phyloP scores from a whole-genome alignment of 2,797 vertebrate species.

The Mormyrus proboscirostris region DNA sequence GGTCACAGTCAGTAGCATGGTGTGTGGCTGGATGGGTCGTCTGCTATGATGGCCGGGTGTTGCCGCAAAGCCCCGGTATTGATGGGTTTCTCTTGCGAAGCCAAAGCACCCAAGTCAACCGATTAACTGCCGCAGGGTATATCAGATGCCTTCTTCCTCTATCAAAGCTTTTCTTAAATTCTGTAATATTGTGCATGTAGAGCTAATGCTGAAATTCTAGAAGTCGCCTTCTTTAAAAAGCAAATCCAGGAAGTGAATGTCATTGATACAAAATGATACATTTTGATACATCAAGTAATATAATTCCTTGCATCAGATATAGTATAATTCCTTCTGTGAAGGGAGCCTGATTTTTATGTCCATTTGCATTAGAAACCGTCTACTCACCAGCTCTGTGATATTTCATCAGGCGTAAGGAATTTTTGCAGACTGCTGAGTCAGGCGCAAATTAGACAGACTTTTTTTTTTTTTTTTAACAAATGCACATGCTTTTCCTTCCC shows the following conservation, averaged over 20 bases:
- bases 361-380: neutral
- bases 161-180: neutral
- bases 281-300: neutral
- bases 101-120: neutral
- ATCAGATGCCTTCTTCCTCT: neutral
- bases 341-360: neutral
- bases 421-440: neutral
- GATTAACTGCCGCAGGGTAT: neutral
- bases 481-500: neutral
- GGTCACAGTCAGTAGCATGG: neutral
- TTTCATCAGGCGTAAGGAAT: neutral
- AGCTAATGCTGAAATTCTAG: neutral
- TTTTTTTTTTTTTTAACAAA: neutral
- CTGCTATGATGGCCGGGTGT: neutral
- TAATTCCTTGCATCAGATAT: conserved; percentile 1
- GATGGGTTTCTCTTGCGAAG: neutral
- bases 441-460: neutral
- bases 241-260: neutral
- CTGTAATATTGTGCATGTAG: neutral
- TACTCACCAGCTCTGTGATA: neutral
- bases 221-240: neutral
- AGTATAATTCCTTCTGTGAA: neutral
- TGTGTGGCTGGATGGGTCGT: neutral
- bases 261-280: neutral
- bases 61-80: neutral